A percentile compares a stretch with the other conserved stretches of the same genome.
Conservation (phyloP, 2,888 invertebrate genomes). For the Xanthorhoe spadicearia region DNA sequence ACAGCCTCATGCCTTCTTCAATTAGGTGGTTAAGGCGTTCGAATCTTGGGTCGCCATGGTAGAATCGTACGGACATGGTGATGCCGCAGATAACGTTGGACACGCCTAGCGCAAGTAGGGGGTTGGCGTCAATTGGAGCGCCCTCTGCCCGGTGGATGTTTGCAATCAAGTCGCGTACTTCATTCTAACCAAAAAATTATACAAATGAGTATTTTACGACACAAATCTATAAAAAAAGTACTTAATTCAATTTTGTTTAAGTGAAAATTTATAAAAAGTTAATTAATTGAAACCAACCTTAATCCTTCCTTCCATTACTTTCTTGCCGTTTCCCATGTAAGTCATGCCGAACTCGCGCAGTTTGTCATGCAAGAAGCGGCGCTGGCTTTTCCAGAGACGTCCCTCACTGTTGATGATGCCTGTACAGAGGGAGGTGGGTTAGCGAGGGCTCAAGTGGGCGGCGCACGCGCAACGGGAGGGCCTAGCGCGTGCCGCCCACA, state of each 20-base stretch:
- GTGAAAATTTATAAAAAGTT: not conserved
- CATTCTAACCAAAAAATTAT: slow-evolving; percentile 79
- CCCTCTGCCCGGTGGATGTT: slow-evolving; percentile 87
- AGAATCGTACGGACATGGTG: slow-evolving; percentile 94
- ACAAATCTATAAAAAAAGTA: not conserved
- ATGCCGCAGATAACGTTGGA: slow-evolving; percentile 96
- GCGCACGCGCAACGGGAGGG: slow-evolving; percentile 61
- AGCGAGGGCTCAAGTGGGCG: slow-evolving; percentile 67
- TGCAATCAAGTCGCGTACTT: slow-evolving; percentile 90
- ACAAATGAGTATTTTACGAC: slow-evolving; percentile 13
- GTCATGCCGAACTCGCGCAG: slow-evolving; percentile 95
- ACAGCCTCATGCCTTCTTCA: slow-evolving; percentile 95
- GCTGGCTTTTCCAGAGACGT: slow-evolving; percentile 95
- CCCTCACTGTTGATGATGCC: slow-evolving; percentile 96
- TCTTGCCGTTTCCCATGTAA: slow-evolving; percentile 91
- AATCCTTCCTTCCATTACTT: slow-evolving; percentile 93
- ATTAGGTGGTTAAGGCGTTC: slow-evolving; percentile 92
- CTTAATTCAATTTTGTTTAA: slow-evolving; percentile 7
- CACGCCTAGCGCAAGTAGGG: slow-evolving; percentile 91
- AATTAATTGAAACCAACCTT: slow-evolving; percentile 83
- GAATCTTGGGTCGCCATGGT: slow-evolving; percentile 90
- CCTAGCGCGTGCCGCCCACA: slow-evolving; percentile 57
- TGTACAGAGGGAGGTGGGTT: slow-evolving; percentile 76
- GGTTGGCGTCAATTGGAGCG: slow-evolving; percentile 90
- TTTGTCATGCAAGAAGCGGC: slow-evolving; percentile 94